A percentile compares a stretch with the other conserved stretches of the same genome.
Conservation (phyloP, 2,888 invertebrate genomes). For the Pediacus dermestoides region DNA sequence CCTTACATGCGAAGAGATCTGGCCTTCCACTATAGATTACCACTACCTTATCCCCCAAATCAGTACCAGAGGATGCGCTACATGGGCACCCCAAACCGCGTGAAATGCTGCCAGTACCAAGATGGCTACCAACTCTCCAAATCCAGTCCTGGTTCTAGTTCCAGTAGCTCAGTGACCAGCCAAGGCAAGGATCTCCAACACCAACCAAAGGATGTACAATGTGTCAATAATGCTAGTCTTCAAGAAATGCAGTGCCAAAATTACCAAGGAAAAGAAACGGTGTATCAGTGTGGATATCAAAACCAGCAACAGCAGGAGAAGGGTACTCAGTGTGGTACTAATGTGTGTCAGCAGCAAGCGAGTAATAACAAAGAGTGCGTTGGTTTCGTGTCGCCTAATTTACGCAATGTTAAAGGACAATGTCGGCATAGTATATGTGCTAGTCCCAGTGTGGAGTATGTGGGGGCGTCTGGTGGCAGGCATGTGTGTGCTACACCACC, state of each 20-base stretch:
- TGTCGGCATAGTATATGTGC: slow-evolving; percentile 52
- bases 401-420: slow-evolving; percentile 34
- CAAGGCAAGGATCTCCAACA: slow-evolving; percentile 35
- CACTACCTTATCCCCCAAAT: slow-evolving; percentile 48
- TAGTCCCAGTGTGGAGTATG: slow-evolving; percentile 55
- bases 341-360: slow-evolving; percentile 22
- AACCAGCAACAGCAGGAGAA: too few species aligned
- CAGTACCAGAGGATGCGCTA: slow-evolving; percentile 46
- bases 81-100: slow-evolving; percentile 43
- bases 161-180: slow-evolving; percentile 52
- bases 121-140: slow-evolving; percentile 45
- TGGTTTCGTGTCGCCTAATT: slow-evolving; percentile 40
- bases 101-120: slow-evolving; percentile 47
- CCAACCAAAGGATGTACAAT: slow-evolving; percentile 29
- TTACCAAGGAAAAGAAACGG: slow-evolving; percentile 32
- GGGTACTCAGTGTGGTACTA: slow-evolving; percentile 47
- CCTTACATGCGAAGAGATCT: slow-evolving; percentile 59
- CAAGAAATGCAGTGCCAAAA: slow-evolving; percentile 49
- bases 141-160: slow-evolving; percentile 54
- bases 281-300: slow-evolving; percentile 29
- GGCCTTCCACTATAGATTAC: slow-evolving; percentile 58
- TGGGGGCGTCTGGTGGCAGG: slow-evolving; percentile 61
- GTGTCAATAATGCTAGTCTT: slow-evolving; percentile 32
- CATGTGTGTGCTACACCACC: slow-evolving; percentile 51
- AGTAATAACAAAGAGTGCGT: slow-evolving; percentile 31